These are phyloP conservation scores for Catharus minimus DNA, from an alignment of 2,113 vertebrate species.

Conservation along the genomic window DNA sequence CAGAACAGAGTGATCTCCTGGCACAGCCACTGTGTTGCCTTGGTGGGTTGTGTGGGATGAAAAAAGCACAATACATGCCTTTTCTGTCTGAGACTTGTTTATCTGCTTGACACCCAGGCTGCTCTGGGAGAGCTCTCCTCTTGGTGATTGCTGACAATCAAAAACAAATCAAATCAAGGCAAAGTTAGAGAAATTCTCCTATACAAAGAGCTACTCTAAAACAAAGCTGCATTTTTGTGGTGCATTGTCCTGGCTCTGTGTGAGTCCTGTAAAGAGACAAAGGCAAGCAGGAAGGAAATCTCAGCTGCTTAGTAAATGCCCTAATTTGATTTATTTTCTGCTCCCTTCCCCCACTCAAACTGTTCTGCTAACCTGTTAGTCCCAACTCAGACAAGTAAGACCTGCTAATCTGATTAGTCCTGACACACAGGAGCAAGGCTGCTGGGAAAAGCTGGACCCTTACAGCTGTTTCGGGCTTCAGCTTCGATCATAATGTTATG, in stretches of 20 bases:
- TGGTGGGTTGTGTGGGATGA: background rate
- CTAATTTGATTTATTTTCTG: conserved; percentile 52
- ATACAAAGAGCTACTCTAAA: conserved; percentile 39
- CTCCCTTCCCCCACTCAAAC: conserved; percentile 50
- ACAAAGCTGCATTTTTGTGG: conserved; percentile 42
- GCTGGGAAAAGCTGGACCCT: conserved; percentile 24
- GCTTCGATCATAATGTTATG: background rate
- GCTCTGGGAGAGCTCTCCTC: background rate
- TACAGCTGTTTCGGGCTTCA: conserved; percentile 29
- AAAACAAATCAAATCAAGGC: conserved; percentile 29
- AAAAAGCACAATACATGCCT: conserved; percentile 26
- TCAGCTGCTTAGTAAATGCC: conserved; percentile 50
- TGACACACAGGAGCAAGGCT: conserved; percentile 54
- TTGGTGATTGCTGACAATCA: background rate
- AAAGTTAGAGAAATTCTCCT: conserved; percentile 23
- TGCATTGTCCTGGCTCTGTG: conserved; percentile 53
- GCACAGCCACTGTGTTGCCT: conserved; percentile 7
- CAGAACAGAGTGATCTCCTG: conserved; percentile 10
- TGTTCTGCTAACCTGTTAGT: conserved; percentile 59
- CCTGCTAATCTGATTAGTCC: conserved; percentile 63
- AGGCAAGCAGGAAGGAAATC: conserved; percentile 32
- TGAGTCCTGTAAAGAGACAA: conserved; percentile 41
- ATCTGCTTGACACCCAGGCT: background rate
- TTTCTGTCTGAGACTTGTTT: conserved; percentile 40
- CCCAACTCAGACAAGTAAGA: conserved; percentile 60